Conservation (phyloP, 2,797 vertebrate species). For the Sebastes iracundus region DNA sequence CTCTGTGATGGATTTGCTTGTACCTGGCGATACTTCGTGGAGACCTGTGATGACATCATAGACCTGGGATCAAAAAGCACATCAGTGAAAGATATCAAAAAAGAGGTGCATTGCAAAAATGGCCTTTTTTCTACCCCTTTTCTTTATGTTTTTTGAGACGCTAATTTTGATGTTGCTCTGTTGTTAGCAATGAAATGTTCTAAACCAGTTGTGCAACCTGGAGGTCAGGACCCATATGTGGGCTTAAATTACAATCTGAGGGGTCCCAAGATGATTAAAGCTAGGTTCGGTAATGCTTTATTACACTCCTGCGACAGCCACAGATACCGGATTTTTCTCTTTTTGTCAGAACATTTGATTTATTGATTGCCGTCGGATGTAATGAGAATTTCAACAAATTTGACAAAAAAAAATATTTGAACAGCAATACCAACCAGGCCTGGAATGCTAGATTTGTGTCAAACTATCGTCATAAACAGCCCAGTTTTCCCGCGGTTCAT, state of each 20-base stretch:
- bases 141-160: neutral
- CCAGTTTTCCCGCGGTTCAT: no score
- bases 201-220: neutral
- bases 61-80: neutral
- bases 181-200: neutral
- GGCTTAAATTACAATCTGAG: neutral
- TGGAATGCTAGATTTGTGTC: no score
- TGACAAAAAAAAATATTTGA: no score
- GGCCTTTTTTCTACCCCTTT: neutral
- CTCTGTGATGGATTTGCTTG: no score
- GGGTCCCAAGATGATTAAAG: neutral
- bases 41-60: constrained; percentile 14
- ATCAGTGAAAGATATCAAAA: neutral
- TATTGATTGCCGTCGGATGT: no score
- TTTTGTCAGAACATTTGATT: no score
- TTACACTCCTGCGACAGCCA: no score
- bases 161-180: neutral
- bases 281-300: no score
- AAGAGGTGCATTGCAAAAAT: neutral
- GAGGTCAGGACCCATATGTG: neutral
- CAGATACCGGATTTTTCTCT: no score
- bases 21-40: neutral
- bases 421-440: no score
- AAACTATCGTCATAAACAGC: no score
- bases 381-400: no score